Evolutionary conservation across 2,113 vertebrate species (phyloP).

Genomic region (Oxyura jamaicensis): DNA sequence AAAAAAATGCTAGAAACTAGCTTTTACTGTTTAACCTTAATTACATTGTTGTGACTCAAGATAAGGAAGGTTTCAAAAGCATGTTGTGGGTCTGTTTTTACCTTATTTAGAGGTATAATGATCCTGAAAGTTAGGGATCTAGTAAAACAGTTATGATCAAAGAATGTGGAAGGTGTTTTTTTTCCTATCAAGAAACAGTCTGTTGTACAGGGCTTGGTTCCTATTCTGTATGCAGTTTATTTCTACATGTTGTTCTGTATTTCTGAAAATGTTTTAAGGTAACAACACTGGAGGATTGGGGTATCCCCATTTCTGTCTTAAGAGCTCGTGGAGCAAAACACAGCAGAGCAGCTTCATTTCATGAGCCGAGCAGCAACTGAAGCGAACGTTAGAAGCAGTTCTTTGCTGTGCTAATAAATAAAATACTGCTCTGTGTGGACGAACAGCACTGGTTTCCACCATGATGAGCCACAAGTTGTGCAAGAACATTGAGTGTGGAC

Average conservation of each 20-base stretch:
- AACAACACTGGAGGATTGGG: neutral
- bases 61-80: neutral
- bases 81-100: neutral
- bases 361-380: neutral
- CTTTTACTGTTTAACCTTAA: neutral
- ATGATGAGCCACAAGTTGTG: neutral
- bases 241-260: neutral
- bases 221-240: neutral
- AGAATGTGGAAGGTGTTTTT: neutral
- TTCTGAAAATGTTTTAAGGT: neutral
- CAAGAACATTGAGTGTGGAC: neutral
- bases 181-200: neutral
- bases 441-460: neutral
- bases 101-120: neutral
- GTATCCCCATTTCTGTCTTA: neutral
- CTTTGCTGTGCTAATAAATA: neutral
- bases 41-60: neutral
- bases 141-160: neutral
- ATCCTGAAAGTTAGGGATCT: neutral
- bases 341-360: neutral
- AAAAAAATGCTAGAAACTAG: neutral
- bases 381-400: neutral
- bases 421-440: neutral
- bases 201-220: neutral
- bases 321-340: neutral